Conservation (phyloP, 2,113 vertebrate species). For the Aldabrachelys gigantea region DNA sequence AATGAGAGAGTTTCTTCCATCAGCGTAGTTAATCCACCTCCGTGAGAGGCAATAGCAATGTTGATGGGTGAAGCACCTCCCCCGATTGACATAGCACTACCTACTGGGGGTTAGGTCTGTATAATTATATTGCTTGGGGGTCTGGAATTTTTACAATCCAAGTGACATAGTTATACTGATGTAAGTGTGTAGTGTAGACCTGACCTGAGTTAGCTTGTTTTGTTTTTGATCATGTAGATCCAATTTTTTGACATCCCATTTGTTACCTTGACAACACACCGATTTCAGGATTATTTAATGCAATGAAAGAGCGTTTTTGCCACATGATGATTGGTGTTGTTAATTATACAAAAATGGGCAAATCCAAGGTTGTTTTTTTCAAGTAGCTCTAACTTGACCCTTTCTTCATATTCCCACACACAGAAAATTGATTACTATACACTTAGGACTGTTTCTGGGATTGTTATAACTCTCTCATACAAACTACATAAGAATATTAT, state of each 20-base stretch:
- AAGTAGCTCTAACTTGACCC: not conserved
- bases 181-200: not conserved
- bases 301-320: not conserved
- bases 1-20: not conserved
- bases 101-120: not conserved
- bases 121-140: not conserved
- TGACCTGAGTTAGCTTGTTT: not conserved
- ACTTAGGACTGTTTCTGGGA: not conserved
- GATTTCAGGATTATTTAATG: not conserved
- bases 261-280: not conserved
- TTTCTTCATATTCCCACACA: not conserved
- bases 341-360: not conserved
- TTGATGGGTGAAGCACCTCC: not conserved
- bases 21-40: not conserved
- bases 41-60: not conserved
- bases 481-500: not conserved
- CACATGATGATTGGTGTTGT: not conserved
- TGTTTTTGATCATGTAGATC: not conserved
- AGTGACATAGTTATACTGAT: too few relatives aligned
- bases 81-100: accelerated
- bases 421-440: not conserved
- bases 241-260: not conserved
- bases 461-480: not conserved
- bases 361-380: not conserved
- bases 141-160: not conserved